Evolutionary conservation across 2,888 invertebrate genomes (phyloP), one percentile per base, ranked within the genome.

Genomic region (Holacanthella duospinosa): DNA sequence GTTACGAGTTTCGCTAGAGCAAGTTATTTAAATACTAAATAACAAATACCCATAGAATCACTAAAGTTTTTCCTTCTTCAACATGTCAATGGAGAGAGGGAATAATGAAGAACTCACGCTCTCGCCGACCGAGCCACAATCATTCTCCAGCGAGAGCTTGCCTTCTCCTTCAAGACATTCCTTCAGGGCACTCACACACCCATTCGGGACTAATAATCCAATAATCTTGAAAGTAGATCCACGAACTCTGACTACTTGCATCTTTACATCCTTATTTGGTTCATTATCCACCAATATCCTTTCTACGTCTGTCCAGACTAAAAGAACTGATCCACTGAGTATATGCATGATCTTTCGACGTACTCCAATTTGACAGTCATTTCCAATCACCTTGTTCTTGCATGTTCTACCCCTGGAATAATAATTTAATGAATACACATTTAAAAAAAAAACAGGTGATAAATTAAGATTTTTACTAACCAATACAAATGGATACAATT

Each of bases 401-500:
- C 97, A 99, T 74, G 87, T 86, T 43, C 82, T 82, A 68, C 79
- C 76, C 80, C 89, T 82, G 73, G 2, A 70, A 67, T 56, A 29
- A 57, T 53, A 9, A 43, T 29, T 25, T 6, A 55, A 24, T 12
- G n/a, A n/a, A 24, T 59, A 59, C 53, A 59, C 36, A n/a, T 21
- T 16, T 28, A 43, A 2, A n/a, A 1, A 3, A 29, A 43, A 65
- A n/a, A n/a, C 29, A 29, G 12, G 26, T 56, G 54, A 55, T 44
- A 56, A 25, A 63, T 44, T 36, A 29, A 28, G 59, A 73, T 85
- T 73, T n/a, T 26, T 59, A 72, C 85, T 73, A 86, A 87, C 93
- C 93, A 93, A 79, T 92, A 94, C 4, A 91, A 89, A 80, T 96
- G 96, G 68, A 88, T 89, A 78, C 96, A 96, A 0, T 86, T 87